phyloP scores from a whole-genome alignment of 2,797 vertebrate genomes.

The Kryptolebias ocellatus region DNA sequence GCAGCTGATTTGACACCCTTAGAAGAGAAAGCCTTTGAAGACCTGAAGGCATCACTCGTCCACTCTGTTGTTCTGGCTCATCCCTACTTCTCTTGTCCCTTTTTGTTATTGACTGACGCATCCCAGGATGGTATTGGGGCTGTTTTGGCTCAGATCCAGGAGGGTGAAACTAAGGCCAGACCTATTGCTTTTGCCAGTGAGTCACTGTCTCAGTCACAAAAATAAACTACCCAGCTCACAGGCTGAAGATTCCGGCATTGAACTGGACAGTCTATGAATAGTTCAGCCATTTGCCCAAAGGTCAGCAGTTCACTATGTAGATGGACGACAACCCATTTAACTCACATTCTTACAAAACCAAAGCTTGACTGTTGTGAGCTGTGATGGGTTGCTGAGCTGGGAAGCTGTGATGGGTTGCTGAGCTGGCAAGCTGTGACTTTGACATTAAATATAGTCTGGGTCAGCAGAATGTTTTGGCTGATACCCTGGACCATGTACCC shows the following conservation, averaged over 20 bases:
- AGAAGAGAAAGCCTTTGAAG: slow-evolving; percentile 1
- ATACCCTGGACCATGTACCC: not conserved
- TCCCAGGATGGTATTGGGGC: slow-evolving; percentile 22
- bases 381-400: slow-evolving; percentile 11
- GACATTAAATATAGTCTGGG: slow-evolving; percentile 18
- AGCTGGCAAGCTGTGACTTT: slow-evolving; percentile 17
- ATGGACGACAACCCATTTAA: too few relatives aligned
- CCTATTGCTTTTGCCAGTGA: slow-evolving; percentile 23
- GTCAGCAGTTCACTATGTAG: too few relatives aligned
- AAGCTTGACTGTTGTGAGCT: slow-evolving; percentile 14
- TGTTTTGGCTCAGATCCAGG: slow-evolving; percentile 3
- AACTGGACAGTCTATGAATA: too few relatives aligned
- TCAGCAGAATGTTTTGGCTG: not conserved
- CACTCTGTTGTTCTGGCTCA: slow-evolving; percentile 3
- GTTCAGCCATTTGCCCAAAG: too few relatives aligned
- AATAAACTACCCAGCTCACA: slow-evolving; percentile 23
- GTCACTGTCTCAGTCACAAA: slow-evolving; percentile 13
- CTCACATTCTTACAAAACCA: slow-evolving; percentile 16
- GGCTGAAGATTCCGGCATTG: too few relatives aligned
- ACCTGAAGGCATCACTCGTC: not conserved
- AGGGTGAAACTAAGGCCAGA: not conserved
- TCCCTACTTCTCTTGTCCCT: not conserved
- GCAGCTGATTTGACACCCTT: not conserved
- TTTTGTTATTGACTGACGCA: slow-evolving; percentile 8
- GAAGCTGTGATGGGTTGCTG: slow-evolving; percentile 13